Base-by-base conservation (phyloP, 1,140 invertebrate genomes). In the Cydia strobilella region DNA sequence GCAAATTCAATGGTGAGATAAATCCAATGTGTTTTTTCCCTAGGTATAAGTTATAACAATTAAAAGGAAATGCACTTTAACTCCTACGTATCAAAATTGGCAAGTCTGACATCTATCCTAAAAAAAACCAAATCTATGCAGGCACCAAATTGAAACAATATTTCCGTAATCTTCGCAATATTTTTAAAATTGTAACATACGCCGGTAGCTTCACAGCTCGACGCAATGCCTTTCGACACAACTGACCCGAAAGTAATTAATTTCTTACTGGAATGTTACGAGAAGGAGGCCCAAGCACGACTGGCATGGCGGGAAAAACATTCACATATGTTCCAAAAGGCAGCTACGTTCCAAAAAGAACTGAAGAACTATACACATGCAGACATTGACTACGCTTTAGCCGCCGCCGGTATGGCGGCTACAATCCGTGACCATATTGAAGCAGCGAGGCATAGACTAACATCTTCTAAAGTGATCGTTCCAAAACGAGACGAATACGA, bases 201-300 rank as follows among this genome's bases (percentile, higher is more conserved):
- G 5, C 13, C 35, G 39, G 31, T 6, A 45, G 39, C 69, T 72
- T 10, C 15, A 23, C 27, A 59, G 7, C 12, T 20, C 18, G 12
- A 18, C 15, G 5, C 15, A 69, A 69, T 69, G 65, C 65, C 65
- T n/a, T 20, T 39, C 39, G 76, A 76, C 42, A 39, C 75, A 65
- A 77, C 39, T 42, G 69, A 79, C 18, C 76, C 76, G 20, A 73
- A 42, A 45, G 20, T 72, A 10, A 74, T 77, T 13, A 72, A 12
- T 20, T 77, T 74, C 65, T 35, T 77, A 6, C 5, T 59, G 15
- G 78, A 77, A 23, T 75, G 62, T 2, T 75, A 72, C 42, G 76
- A 80, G 72, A 80, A 73, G 35, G 79, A 80, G 45, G 74, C 27
- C 39, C 23, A 35, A 13, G 13, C 76, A 18, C 71, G 78, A 0